A percentile compares a stretch with the other conserved stretches of the same genome.
These are phyloP conservation scores for Pituophis catenifer DNA, from an alignment of 2,113 vertebrate genomes.

Conservation along the genomic window DNA sequence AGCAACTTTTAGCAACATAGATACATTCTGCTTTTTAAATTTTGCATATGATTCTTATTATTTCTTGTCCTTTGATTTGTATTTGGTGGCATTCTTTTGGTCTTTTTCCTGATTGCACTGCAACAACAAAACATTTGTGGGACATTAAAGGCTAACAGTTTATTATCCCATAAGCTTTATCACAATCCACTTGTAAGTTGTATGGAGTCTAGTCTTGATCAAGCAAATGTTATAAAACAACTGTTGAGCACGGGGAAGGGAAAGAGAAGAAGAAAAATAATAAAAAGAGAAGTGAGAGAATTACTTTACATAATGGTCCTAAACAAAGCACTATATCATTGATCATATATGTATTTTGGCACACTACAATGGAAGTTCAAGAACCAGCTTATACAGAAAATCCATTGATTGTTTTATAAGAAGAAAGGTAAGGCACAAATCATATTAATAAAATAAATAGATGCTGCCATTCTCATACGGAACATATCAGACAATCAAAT, in stretches of 20 bases:
- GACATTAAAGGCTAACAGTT: not conserved
- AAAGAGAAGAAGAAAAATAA: not conserved
- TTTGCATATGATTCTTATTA: slow-evolving; percentile 37
- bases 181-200: not conserved
- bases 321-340: not conserved
- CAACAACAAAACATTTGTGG: slow-evolving; percentile 19
- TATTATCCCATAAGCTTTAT: not conserved
- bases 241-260: not conserved
- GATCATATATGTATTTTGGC: not conserved
- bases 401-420: not conserved
- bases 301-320: not conserved
- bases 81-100: not conserved
- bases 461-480: not conserved
- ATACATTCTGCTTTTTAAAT: not conserved
- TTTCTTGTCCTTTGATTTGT: not conserved
- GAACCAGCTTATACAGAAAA: not conserved
- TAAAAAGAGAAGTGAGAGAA: not conserved
- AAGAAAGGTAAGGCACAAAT: not conserved
- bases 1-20: not conserved
- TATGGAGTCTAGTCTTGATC: not conserved
- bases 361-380: not conserved
- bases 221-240: not conserved
- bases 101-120: slow-evolving; percentile 32
- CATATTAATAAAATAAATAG: not conserved
- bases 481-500: not conserved